Conservation (phyloP, 1,140 invertebrate species). For the Pissodes strobi region DNA sequence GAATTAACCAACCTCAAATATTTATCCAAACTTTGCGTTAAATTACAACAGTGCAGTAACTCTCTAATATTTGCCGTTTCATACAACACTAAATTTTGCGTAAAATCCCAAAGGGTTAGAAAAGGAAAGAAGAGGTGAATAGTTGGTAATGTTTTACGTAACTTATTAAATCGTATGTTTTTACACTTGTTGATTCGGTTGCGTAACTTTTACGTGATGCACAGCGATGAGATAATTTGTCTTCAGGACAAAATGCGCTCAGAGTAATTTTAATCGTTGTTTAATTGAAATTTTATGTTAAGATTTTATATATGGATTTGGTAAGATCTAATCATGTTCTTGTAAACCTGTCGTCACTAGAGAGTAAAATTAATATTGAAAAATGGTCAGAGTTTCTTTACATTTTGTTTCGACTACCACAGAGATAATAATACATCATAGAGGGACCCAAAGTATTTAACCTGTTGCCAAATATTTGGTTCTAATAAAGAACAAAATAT, state of each 20-base stretch:
- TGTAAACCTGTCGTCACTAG: no score
- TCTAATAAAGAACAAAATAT: no score
- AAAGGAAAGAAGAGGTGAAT: background rate
- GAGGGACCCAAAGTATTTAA: no score
- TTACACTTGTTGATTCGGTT: constrained; percentile 3
- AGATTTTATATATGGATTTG: background rate
- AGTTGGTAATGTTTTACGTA: constrained; percentile 6
- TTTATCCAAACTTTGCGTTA: no score
- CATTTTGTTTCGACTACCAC: no score
- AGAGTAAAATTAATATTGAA: no score
- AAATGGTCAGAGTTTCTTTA: no score
- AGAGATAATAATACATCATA: no score
- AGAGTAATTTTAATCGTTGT: constrained; percentile 11
- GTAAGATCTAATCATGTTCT: no score
- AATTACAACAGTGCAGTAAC: no score
- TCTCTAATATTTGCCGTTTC: background rate
- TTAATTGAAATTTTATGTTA: constrained; percentile 1
- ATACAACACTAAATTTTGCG: background rate
- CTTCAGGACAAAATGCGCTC: background rate
- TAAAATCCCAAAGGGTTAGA: constrained; percentile 7
- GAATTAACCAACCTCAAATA: no score
- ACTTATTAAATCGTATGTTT: constrained; percentile 1
- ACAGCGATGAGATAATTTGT: constrained; percentile 8
- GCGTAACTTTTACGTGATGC: constrained; percentile 5
- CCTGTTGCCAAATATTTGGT: no score